phyloP scores from a whole-genome alignment of 2,113 vertebrate genomes.

The Picathartes gymnocephalus region DNA sequence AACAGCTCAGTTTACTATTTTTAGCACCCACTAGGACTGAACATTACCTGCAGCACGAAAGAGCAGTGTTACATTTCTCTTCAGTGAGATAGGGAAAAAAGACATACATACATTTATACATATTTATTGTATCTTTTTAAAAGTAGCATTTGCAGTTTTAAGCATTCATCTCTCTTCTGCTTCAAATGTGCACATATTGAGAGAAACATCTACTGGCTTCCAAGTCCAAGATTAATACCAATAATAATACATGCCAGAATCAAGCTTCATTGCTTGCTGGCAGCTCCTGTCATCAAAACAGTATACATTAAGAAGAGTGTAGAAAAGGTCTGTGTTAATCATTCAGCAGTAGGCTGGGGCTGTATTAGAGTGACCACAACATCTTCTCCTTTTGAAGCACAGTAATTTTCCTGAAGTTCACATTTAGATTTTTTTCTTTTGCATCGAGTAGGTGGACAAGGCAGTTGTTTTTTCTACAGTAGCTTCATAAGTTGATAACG shows the following conservation, averaged over 20 bases:
- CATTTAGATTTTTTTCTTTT: not conserved
- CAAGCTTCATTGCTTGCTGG: constrained; percentile 55
- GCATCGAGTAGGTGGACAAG: constrained; percentile 9
- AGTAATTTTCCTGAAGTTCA: constrained; percentile 17
- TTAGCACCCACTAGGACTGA: not conserved
- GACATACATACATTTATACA: constrained; percentile 58
- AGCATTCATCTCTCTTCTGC: constrained; percentile 51
- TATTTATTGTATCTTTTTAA: constrained; percentile 56
- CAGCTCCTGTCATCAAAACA: constrained; percentile 50
- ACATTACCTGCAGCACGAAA: not conserved
- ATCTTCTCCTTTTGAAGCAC: not conserved
- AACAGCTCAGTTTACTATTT: not conserved
- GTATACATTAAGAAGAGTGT: constrained; percentile 29
- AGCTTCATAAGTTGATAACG: not conserved
- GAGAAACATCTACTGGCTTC: constrained; percentile 63
- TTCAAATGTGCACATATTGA: constrained; percentile 56
- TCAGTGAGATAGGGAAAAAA: constrained; percentile 41
- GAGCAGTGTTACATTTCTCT: not conserved
- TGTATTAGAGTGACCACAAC: not conserved
- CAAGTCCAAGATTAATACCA: constrained; percentile 63
- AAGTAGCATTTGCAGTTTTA: constrained; percentile 52
- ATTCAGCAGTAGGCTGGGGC: constrained; percentile 9
- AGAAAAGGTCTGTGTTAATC: constrained; percentile 46
- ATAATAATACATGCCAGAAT: constrained; percentile 53
- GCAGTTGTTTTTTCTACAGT: constrained; percentile 11